A percentile compares a stretch with the other conserved stretches of the same genome.
Evolutionary conservation across 2,113 vertebrate genomes (phyloP).

Genomic region (Tragelaphus strepsiceros): DNA sequence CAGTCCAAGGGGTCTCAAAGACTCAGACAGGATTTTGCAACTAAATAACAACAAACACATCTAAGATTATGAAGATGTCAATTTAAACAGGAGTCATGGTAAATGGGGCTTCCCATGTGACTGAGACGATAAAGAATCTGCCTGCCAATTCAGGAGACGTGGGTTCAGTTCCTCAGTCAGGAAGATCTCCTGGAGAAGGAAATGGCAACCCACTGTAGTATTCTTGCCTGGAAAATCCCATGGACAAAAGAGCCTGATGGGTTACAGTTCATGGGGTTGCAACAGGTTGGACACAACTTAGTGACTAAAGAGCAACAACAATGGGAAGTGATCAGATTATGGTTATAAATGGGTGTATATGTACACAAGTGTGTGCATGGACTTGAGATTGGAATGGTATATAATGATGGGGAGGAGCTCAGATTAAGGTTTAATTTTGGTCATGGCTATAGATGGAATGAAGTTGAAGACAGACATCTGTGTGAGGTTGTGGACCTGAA

Average conservation of each 20-base stretch:
- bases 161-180: not conserved
- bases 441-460: not conserved
- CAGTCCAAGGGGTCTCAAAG: not conserved
- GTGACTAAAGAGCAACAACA: not conserved
- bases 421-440: not conserved
- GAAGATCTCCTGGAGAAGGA: not conserved
- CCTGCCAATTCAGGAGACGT: not conserved
- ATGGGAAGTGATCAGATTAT: not conserved
- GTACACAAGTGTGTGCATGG: not conserved
- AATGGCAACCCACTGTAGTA: not conserved
- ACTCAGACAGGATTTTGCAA: not conserved
- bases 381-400: not conserved
- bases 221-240: not conserved
- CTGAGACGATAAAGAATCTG: not conserved
- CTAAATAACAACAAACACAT: not conserved
- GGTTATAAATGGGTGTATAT: not conserved
- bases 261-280: not conserved
- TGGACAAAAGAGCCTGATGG: not conserved
- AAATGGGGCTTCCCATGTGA: not conserved
- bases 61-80: not conserved
- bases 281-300: accelerated
- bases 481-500: not conserved
- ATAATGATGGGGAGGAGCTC: not conserved
- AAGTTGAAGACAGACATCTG: not conserved
- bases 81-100: not conserved